phyloP scores from a whole-genome alignment of 2,797 vertebrate genomes.

The Acanthis flammea region DNA sequence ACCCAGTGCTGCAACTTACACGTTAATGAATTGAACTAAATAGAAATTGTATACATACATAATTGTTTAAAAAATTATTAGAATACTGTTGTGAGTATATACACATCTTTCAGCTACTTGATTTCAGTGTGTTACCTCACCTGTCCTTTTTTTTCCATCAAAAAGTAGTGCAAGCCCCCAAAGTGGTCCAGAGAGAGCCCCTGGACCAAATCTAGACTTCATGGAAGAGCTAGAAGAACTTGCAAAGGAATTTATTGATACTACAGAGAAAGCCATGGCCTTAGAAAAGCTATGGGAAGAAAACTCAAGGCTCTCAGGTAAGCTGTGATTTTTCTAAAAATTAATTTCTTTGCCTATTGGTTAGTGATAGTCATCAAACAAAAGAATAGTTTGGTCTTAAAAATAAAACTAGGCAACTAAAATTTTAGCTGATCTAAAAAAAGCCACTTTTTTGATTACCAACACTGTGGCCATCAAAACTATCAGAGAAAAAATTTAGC shows the following conservation, averaged over 20 bases:
- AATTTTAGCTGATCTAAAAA: not conserved
- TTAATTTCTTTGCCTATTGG: not conserved
- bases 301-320: conserved; percentile 43
- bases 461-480: not conserved
- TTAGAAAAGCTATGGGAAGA: conserved; percentile 64
- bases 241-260: conserved; percentile 38
- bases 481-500: not conserved
- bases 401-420: not conserved
- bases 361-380: not conserved
- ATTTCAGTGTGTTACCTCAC: not conserved
- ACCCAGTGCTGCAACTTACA: not conserved
- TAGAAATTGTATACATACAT: not conserved
- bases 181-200: not conserved
- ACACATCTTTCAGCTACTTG: not conserved
- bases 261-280: conserved; percentile 38
- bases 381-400: not conserved
- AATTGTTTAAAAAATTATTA: not conserved
- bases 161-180: not conserved
- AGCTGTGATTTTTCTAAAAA: not conserved
- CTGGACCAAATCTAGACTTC: conserved; percentile 24
- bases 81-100: not conserved
- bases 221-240: conserved; percentile 65
- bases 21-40: not conserved
- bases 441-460: rapidly evolving
- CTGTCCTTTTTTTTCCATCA: not conserved